A percentile compares a stretch with the other conserved stretches of the same genome.
Evolutionary conservation across 2,113 vertebrate species (phyloP).

Genomic region (Lontra canadensis): DNA sequence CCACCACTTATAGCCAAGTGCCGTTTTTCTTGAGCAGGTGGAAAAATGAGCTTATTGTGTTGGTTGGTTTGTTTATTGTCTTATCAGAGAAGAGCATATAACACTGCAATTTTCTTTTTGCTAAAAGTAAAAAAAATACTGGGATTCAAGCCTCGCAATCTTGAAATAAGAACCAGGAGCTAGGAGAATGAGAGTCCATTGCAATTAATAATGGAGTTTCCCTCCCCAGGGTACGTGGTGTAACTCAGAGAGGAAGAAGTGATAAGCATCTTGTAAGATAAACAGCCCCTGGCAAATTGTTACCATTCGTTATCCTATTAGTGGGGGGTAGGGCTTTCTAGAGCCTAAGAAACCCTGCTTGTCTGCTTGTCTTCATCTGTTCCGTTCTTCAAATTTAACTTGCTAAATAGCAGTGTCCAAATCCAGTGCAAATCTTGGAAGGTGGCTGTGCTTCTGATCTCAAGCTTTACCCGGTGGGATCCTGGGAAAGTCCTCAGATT

Average conservation of each 20-base stretch:
- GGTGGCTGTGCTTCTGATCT: background rate
- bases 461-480: background rate
- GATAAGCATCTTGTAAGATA: conserved; percentile 76
- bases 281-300: conserved; percentile 51
- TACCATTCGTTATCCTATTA: conserved; percentile 58
- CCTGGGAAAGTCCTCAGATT: background rate
- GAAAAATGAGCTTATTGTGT: background rate
- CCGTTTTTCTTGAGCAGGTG: background rate
- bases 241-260: conserved; percentile 72
- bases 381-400: background rate
- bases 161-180: conserved; percentile 77
- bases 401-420: background rate
- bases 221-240: conserved; percentile 57
- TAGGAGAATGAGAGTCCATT: conserved; percentile 51
- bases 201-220: conserved; percentile 77
- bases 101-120: background rate
- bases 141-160: conserved; percentile 70
- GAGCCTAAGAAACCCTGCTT: background rate
- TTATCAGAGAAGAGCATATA: background rate
- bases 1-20: background rate
- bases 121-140: conserved; percentile 57
- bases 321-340: fast-evolving
- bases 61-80: background rate
- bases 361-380: background rate
- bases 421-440: background rate